phyloP scores from a whole-genome alignment of 1,140 invertebrate genomes.

The Caenorhabditis brenneri region DNA sequence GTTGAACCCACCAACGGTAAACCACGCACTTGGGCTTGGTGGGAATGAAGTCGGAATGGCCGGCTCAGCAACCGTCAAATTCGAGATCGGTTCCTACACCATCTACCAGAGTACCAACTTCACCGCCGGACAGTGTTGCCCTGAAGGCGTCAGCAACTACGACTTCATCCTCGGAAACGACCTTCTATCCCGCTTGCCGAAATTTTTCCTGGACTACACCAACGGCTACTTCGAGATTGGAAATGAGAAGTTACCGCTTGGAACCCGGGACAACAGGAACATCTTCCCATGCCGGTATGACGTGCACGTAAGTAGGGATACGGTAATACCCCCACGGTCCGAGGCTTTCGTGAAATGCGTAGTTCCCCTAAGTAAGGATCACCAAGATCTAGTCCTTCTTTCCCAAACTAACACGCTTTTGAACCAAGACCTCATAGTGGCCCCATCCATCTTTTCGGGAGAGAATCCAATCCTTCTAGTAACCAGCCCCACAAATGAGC shows the following conservation, averaged over 20 bases:
- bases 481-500: background rate
- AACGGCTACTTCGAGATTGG: background rate
- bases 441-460: background rate
- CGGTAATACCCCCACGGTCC: background rate
- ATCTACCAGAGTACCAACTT: background rate
- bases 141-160: background rate
- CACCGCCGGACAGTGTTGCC: background rate
- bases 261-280: background rate
- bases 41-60: background rate
- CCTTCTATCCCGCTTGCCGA: background rate
- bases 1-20: background rate
- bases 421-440: background rate
- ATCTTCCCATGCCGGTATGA: background rate
- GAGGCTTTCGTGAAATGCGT: background rate
- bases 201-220: background rate
- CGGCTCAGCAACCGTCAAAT: background rate
- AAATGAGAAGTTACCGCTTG: background rate
- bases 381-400: background rate
- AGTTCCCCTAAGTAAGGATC: background rate
- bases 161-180: conserved; percentile 7
- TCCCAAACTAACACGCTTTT: background rate
- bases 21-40: background rate
- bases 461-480: background rate
- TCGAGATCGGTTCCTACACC: background rate
- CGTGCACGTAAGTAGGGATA: background rate